phyloP scores from a whole-genome alignment of 1,140 invertebrate species.

The Drosophila mayri region DNA sequence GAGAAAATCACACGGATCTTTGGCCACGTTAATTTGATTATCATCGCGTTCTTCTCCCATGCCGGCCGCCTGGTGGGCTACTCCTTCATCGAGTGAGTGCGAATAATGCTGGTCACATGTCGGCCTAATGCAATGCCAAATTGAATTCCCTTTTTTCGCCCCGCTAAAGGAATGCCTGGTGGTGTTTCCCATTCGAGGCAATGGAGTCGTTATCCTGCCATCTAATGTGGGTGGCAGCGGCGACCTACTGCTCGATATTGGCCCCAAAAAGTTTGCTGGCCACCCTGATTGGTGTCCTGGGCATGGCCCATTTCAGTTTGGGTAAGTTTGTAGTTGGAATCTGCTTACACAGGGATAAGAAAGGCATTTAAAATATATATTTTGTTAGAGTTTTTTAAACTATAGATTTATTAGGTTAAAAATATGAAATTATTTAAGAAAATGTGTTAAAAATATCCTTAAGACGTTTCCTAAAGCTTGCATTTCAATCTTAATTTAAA shows the following conservation, averaged over 20 bases:
- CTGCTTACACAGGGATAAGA: background rate
- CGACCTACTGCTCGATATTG: slow-evolving; percentile 92
- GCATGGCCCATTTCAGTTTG: slow-evolving; percentile 93
- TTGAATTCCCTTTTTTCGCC: slow-evolving; percentile 5
- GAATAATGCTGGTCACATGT: slow-evolving; percentile 33
- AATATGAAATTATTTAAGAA: no score
- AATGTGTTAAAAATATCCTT: no score
- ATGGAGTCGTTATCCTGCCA: slow-evolving; percentile 94
- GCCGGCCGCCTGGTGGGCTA: slow-evolving; percentile 92
- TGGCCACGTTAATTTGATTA: slow-evolving; percentile 93
- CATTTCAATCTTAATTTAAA: background rate
- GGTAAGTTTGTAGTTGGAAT: slow-evolving; percentile 85
- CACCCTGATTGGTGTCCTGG: slow-evolving; percentile 92
- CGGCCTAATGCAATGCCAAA: slow-evolving; percentile 60
- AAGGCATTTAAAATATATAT: no score
- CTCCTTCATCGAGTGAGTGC: slow-evolving; percentile 92
- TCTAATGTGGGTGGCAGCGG: slow-evolving; percentile 95
- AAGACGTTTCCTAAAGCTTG: background rate
- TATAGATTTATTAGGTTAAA: no score
- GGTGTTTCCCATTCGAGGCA: slow-evolving; percentile 94
- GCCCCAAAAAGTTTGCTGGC: slow-evolving; percentile 92
- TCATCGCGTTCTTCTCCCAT: slow-evolving; percentile 92
- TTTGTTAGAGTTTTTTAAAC: no score
- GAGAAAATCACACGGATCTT: slow-evolving; percentile 92
- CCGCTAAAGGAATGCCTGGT: slow-evolving; percentile 90